These are phyloP conservation scores for Trissonchulus sp. DNA, from an alignment of 2,888 invertebrate genomes.

Conservation along the genomic window DNA sequence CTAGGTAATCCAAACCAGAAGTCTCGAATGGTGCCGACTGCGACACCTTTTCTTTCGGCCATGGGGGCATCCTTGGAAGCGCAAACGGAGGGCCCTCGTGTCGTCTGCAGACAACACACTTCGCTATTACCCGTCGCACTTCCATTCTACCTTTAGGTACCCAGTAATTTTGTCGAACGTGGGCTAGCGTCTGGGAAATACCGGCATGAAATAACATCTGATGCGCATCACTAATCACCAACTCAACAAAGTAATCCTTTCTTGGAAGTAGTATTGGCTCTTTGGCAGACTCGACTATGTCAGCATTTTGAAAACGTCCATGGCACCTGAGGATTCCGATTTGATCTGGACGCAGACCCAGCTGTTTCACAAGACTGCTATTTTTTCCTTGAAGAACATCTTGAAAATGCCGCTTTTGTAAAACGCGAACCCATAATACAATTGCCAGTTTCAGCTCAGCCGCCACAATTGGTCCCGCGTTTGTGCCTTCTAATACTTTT, in stretches of 20 bases:
- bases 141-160: constrained; percentile 24
- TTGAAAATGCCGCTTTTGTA: background rate
- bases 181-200: constrained; percentile 18
- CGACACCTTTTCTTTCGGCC: constrained; percentile 28
- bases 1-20: constrained; percentile 51
- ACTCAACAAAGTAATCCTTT: background rate
- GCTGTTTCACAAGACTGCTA: constrained; percentile 17
- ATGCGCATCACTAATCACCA: background rate
- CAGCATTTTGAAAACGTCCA: constrained; percentile 29
- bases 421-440: background rate
- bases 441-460: background rate
- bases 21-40: constrained; percentile 30
- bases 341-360: constrained; percentile 20
- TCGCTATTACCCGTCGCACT: constrained; percentile 10
- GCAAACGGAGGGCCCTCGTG: constrained; percentile 17
- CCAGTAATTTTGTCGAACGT: constrained; percentile 26
- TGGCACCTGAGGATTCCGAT: constrained; percentile 26
- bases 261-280: constrained; percentile 24
- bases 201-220: constrained; percentile 23
- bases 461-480: background rate
- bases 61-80: constrained; percentile 24
- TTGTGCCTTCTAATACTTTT: no score
- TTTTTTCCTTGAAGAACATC: no score
- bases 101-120: constrained; percentile 24
- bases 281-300: background rate